Evolutionary conservation across 2,113 vertebrate genomes (phyloP).

Genomic region (Hystrix cristata): DNA sequence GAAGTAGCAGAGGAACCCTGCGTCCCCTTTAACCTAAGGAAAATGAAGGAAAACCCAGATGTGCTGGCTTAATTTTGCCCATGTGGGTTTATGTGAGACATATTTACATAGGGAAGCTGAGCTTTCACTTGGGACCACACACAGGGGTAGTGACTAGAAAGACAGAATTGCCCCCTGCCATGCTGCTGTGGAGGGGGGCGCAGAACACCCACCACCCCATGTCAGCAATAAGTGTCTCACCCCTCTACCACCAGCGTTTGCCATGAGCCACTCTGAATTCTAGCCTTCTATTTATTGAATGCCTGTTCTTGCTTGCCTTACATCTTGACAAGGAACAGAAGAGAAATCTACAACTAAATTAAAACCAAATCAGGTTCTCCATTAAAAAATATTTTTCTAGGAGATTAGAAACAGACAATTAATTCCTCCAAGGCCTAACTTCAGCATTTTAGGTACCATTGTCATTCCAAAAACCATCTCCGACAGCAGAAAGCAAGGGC

Average conservation of each 20-base stretch:
- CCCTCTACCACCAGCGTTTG: not conserved
- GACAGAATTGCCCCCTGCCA: fast-evolving
- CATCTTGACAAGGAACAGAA: not conserved
- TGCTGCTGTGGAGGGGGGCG: not conserved
- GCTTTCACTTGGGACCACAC: not conserved
- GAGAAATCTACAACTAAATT: not conserved
- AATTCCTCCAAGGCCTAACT: not conserved
- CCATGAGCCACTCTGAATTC: not conserved
- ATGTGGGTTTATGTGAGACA: not conserved
- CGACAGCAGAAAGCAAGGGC: not conserved
- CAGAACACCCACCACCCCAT: no score
- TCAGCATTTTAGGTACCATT: no score
- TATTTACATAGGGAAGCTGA: not conserved
- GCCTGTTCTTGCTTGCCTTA: not conserved
- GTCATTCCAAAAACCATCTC: not conserved
- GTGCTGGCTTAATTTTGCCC: not conserved
- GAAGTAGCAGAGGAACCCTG: fast-evolving
- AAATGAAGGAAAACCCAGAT: not conserved
- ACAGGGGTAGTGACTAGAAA: not conserved
- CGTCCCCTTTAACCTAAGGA: not conserved
- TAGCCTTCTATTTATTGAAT: not conserved
- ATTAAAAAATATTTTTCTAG: not conserved
- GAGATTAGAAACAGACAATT: not conserved
- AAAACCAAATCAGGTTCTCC: not conserved
- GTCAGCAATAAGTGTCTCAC: not conserved